Base-by-base conservation (phyloP, 2,797 vertebrate genomes). In the Octomys mimax region DNA sequence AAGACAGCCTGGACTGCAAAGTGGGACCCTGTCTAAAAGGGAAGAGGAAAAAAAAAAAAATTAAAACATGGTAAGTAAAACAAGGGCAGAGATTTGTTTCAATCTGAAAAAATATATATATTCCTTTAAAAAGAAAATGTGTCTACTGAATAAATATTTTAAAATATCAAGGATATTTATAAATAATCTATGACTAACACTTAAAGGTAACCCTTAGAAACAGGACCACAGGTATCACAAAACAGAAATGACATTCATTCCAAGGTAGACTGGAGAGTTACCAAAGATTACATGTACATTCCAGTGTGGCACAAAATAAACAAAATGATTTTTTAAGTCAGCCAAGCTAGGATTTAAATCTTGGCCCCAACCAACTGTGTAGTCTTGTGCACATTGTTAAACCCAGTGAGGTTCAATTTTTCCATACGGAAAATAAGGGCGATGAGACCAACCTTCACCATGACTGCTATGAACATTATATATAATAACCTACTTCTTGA, bases 121-220 rank as follows among this genome's bases (percentile, higher is more conserved):
- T 28, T 89, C 87, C 46, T 92, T 89, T 66, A 64, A 81, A 86
- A 84, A 93, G 87, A 89, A 95, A 86, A 86, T 78, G 42, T 75
- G 82, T 46, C 66, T n/a, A 64, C 11, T 91, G 26, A 94, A 85
- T 66, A 93, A 93, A 77, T 49, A 88, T 42, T 92, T 46, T 83
- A 93, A 42, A 75, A 62, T 10, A 89, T 52, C 11, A 82, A 89
- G 70, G 8, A 83, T 75, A 5, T 93, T 21, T 49, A 26, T 28
- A 94, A 54, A 80, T 57, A 88, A 73, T 31, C 52, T 26, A 77
- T 2, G 0, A 80, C 39, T 68, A 87, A 81, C 14, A 81, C 61
- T 94, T 96, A 71, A 66, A 33, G 13, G 61, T 57, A 89, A 83
- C 16, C 5, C 59, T 86, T 87, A 91, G 83, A 22, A 95, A 42